Evolutionary conservation across 2,113 vertebrate species (phyloP).

Genomic region (Podocnemis expansa): DNA sequence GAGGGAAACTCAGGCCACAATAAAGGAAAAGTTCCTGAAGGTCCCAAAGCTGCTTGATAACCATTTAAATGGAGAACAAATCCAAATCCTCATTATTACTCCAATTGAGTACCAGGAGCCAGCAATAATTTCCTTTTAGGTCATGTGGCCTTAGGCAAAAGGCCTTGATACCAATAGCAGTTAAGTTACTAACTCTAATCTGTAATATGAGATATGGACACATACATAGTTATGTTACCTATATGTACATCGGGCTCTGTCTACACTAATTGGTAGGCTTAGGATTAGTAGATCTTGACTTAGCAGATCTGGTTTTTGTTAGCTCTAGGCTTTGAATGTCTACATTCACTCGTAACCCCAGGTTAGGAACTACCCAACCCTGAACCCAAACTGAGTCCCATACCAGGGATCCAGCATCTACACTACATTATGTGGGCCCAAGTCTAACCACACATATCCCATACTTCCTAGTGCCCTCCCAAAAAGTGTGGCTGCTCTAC

Average conservation of each 20-base stretch:
- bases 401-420: background rate
- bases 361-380: background rate
- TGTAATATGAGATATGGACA: background rate
- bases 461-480: background rate
- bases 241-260: rapidly evolving
- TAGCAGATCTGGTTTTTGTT: background rate
- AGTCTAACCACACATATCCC: background rate
- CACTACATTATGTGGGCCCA: background rate
- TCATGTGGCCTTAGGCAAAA: conserved; percentile 21
- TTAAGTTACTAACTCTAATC: background rate
- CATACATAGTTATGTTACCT: rapidly evolving
- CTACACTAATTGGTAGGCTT: background rate
- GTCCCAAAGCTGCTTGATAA: background rate
- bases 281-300: background rate
- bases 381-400: background rate
- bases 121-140: background rate
- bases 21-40: background rate
- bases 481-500: background rate
- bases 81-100: conserved; percentile 44
- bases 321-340: background rate
- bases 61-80: conserved; percentile 35
- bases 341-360: background rate
- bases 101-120: background rate
- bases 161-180: background rate
- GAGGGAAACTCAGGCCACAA: background rate